Percentiles rank a stretch among this genome's conserved stretches.
Conservation (phyloP, 1,140 invertebrate species). For the Matsumurasca onukii region DNA sequence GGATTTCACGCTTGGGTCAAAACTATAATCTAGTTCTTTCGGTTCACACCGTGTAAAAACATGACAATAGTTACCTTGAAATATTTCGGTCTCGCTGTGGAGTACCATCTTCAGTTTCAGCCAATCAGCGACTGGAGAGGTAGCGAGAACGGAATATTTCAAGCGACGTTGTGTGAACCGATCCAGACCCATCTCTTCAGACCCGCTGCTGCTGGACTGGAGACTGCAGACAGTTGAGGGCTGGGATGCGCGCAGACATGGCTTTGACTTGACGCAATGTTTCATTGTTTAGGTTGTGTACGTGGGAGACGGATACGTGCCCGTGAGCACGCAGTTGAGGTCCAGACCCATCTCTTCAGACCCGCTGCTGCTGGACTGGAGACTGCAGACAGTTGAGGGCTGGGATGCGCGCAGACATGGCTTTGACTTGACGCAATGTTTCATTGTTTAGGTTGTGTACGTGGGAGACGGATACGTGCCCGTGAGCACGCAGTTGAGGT, state of each 20-base stretch:
- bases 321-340: constrained; percentile 60
- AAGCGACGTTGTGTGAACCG: too few relatives aligned
- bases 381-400: constrained; percentile 62
- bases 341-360: constrained; percentile 54
- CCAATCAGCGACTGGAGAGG: too few relatives aligned
- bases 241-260: constrained; percentile 75
- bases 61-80: too few relatives aligned
- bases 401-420: constrained; percentile 77
- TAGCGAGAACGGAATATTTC: too few relatives aligned
- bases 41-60: too few relatives aligned
- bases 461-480: constrained; percentile 71
- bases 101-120: too few relatives aligned
- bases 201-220: constrained; percentile 57
- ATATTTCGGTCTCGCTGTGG: too few relatives aligned
- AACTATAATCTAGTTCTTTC: too few relatives aligned
- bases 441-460: constrained; percentile 73
- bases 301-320: constrained; percentile 68
- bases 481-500: constrained; percentile 59
- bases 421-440: constrained; percentile 80
- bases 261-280: constrained; percentile 80
- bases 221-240: constrained; percentile 64
- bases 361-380: constrained; percentile 57
- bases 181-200: constrained; percentile 54
- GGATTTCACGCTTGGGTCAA: too few relatives aligned
- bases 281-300: constrained; percentile 75